Conservation (phyloP, 2,113 vertebrate species). For the Melanostigma gelatinosum region DNA sequence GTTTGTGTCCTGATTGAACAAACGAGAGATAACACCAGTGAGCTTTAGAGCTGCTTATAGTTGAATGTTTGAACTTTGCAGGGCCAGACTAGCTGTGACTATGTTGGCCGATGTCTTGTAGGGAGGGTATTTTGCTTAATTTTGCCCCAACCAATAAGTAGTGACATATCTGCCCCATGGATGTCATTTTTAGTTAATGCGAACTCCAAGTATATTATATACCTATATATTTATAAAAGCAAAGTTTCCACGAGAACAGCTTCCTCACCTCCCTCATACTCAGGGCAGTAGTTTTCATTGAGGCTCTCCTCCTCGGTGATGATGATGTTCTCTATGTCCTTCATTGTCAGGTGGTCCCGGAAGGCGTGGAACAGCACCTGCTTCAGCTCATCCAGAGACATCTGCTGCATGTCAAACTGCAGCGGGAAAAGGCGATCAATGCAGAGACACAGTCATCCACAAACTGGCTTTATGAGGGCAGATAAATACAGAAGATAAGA, state of each 20-base stretch:
- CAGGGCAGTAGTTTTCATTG: conserved; percentile 95
- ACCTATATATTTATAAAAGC: neutral
- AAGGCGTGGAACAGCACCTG: conserved; percentile 98
- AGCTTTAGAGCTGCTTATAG: no score
- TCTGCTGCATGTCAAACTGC: conserved; percentile 87
- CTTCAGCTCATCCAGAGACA: conserved; percentile 98
- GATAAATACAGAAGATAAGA: conserved; percentile 40
- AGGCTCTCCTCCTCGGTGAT: conserved; percentile 98
- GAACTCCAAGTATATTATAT: neutral
- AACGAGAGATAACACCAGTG: neutral
- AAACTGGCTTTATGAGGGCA: conserved; percentile 24
- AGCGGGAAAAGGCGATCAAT: conserved; percentile 63
- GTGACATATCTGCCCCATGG: neutral
- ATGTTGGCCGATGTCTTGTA: neutral
- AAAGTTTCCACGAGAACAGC: conserved; percentile 13
- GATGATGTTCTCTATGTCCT: conserved; percentile 99
- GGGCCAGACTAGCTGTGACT: neutral
- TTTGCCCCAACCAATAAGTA: neutral
- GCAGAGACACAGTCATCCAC: conserved; percentile 49
- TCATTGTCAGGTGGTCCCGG: conserved; percentile 97
- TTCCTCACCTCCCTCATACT: conserved; percentile 92
- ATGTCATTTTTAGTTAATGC: neutral
- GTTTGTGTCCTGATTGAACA: neutral
- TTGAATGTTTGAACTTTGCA: neutral
- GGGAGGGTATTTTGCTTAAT: neutral